These are phyloP conservation scores for Luffia ferchaultella DNA, from an alignment of 2,888 invertebrate species.

Conservation along the genomic window DNA sequence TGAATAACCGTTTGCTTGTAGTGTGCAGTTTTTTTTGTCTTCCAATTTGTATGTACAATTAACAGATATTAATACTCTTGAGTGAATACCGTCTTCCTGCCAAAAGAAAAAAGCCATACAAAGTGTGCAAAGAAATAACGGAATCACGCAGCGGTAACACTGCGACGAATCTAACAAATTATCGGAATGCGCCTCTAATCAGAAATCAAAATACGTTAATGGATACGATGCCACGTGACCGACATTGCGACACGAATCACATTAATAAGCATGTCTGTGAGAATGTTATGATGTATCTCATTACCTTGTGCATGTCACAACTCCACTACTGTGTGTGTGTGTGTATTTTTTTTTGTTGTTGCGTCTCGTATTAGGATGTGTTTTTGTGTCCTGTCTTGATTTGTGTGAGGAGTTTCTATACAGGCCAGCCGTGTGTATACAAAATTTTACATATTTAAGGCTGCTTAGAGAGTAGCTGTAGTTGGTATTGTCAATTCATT, in stretches of 20 bases:
- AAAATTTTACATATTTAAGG: too few relatives aligned
- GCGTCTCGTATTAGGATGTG: too few relatives aligned
- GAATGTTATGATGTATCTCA: background rate
- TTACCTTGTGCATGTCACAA: background rate
- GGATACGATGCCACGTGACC: background rate
- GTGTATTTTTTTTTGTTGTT: background rate
- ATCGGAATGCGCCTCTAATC: conserved; percentile 6
- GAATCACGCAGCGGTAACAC: conserved; percentile 1
- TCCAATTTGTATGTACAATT: background rate
- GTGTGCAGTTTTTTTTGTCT: background rate
- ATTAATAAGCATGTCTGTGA: background rate
- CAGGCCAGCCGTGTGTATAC: too few relatives aligned
- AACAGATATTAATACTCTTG: conserved; percentile 14
- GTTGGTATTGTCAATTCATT: too few relatives aligned
- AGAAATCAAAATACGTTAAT: background rate
- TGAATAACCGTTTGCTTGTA: background rate
- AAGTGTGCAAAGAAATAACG: conserved; percentile 1
- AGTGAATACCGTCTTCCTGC: conserved; percentile 64
- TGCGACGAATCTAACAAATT: background rate
- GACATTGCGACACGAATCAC: background rate
- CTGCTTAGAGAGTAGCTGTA: too few relatives aligned
- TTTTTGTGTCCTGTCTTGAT: too few relatives aligned
- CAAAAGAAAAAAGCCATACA: conserved; percentile 21
- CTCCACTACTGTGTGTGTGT: background rate
- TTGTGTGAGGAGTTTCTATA: too few relatives aligned